Evolutionary conservation across 2,888 invertebrate genomes (phyloP).

Genomic region (Sipha maydis): DNA sequence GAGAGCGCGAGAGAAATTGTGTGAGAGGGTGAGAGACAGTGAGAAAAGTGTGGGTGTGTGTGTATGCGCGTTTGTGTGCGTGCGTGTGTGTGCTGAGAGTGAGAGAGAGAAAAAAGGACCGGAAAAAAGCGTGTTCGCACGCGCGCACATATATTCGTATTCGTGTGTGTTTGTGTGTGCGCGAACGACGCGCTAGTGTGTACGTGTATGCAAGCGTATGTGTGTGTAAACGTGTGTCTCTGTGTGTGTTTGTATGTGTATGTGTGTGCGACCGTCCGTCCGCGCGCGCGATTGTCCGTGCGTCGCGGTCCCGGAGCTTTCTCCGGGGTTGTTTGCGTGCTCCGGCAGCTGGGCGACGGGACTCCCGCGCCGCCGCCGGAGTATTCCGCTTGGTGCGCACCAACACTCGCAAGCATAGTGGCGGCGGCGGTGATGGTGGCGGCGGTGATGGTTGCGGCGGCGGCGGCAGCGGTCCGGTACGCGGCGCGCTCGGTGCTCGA

Average conservation of each 20-base stretch:
- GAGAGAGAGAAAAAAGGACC: slow-evolving; percentile 66
- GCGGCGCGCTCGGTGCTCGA: neutral
- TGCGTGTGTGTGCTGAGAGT: too few relatives aligned
- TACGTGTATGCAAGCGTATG: slow-evolving; percentile 61
- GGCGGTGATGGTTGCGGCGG: neutral
- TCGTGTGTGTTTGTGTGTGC: slow-evolving; percentile 63
- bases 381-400: slow-evolving; percentile 56
- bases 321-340: slow-evolving; percentile 61
- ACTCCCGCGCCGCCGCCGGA: slow-evolving; percentile 38
- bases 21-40: too few relatives aligned
- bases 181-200: slow-evolving; percentile 17
- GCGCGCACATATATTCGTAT: slow-evolving; percentile 43
- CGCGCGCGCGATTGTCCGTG: slow-evolving; percentile 27
- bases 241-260: slow-evolving; percentile 56
- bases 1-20: too few relatives aligned
- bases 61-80: too few relatives aligned
- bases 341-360: slow-evolving; percentile 62
- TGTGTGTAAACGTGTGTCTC: slow-evolving; percentile 27
- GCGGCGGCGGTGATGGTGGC: neutral
- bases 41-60: too few relatives aligned
- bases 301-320: slow-evolving; percentile 59
- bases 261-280: neutral
- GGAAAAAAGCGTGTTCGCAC: slow-evolving; percentile 64
- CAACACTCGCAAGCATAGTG: neutral
- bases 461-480: slow-evolving; percentile 25